These are phyloP conservation scores for Lamprologus ornatipinnis DNA, from an alignment of 2,113 vertebrate genomes.

Conservation along the genomic window DNA sequence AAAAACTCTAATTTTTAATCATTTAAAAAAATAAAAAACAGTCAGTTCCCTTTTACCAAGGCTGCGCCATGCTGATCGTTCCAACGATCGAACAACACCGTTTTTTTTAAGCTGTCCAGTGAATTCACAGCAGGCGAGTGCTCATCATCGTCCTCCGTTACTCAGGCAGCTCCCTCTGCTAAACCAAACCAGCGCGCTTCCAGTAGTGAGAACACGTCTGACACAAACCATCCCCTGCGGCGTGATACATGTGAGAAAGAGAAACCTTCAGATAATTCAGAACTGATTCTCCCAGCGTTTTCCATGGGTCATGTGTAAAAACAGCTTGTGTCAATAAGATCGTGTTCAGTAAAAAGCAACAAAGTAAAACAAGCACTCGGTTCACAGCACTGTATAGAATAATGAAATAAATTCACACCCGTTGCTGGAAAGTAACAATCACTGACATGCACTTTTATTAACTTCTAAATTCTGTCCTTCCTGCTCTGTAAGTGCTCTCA, in stretches of 20 bases:
- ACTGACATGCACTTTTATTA: background rate
- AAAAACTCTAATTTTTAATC: background rate
- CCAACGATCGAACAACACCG: background rate
- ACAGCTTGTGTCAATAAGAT: background rate
- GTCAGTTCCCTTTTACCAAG: background rate
- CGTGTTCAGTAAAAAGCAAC: background rate
- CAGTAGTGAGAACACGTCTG: background rate
- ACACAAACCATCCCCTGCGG: background rate
- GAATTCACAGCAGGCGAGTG: background rate
- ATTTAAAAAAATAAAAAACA: background rate
- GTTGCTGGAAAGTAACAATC: fast-evolving
- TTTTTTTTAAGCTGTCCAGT: background rate
- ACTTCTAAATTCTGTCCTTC: background rate
- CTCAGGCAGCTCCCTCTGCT: background rate
- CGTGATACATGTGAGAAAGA: background rate
- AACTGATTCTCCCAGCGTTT: fast-evolving
- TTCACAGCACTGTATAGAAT: background rate
- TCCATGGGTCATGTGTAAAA: background rate
- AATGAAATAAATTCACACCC: background rate
- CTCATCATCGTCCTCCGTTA: background rate
- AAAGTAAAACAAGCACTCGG: background rate
- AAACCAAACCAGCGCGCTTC: background rate
- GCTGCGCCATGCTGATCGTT: fast-evolving
- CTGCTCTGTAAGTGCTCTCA: background rate
- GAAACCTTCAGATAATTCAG: background rate